phyloP scores from a whole-genome alignment of 2,888 invertebrate genomes.

The Harpalus rufipes region DNA sequence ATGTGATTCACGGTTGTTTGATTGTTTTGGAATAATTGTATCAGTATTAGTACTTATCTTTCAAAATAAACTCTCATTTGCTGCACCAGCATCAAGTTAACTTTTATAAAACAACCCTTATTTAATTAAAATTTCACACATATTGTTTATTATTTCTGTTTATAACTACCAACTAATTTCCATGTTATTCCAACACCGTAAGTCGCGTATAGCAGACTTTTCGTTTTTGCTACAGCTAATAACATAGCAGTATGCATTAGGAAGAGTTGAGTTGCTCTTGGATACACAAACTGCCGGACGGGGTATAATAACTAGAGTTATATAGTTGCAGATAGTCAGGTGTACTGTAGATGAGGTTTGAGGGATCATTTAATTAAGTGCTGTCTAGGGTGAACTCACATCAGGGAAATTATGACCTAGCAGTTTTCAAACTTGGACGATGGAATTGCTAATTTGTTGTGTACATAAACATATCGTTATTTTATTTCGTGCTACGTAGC shows the following conservation, averaged over 20 bases:
- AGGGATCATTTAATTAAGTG: conserved; percentile 42
- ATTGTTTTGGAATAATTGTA: too few species aligned
- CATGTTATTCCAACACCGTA: not conserved
- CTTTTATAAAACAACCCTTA: not conserved
- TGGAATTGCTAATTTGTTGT: not conserved
- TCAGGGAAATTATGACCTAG: not conserved
- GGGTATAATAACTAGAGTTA: conserved; percentile 32
- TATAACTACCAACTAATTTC: conserved; percentile 10
- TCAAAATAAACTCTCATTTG: too few species aligned
- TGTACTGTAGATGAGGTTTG: conserved; percentile 18
- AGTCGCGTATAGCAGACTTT: not conserved
- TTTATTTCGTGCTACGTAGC: not conserved
- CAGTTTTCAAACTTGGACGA: not conserved
- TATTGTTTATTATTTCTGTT: not conserved
- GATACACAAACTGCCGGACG: conserved; percentile 8
- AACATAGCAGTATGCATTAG: conserved; percentile 8
- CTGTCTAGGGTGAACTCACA: conserved; percentile 6
- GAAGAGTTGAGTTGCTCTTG: not conserved
- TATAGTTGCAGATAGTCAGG: conserved; percentile 16
- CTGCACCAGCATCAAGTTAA: too few species aligned
- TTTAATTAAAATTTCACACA: not conserved
- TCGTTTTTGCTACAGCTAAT: conserved; percentile 3
- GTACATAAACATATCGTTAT: not conserved
- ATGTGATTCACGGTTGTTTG: too few species aligned
- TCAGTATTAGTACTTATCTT: too few species aligned